phyloP scores from a whole-genome alignment of 2,797 vertebrate genomes.

The Anguilla marmorata region DNA sequence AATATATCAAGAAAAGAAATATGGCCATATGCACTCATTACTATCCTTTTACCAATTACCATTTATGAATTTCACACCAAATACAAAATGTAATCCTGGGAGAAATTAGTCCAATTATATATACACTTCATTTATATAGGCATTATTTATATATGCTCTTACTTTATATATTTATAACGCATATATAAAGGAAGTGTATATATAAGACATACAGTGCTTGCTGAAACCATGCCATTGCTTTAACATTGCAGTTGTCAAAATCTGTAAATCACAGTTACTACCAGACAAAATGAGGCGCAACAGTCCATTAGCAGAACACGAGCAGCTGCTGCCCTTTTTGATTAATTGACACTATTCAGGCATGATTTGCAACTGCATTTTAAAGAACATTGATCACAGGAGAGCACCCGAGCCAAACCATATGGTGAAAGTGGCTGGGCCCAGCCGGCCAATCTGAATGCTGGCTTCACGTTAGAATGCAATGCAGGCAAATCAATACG shows the following conservation, averaged over 20 bases:
- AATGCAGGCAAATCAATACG: neutral
- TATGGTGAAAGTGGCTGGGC: neutral
- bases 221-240: neutral
- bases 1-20: constrained; percentile 44
- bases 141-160: too few species aligned
- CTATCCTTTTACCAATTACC: constrained; percentile 17
- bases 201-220: constrained; percentile 17
- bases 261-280: constrained; percentile 34
- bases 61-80: neutral
- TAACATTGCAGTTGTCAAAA: constrained; percentile 22
- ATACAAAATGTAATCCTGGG: neutral
- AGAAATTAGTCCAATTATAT: neutral
- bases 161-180: too few species aligned
- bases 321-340: constrained; percentile 23
- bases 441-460: neutral
- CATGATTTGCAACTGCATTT: constrained; percentile 31
- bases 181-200: constrained; percentile 22
- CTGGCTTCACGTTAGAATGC: neutral
- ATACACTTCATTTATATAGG: constrained; percentile 16
- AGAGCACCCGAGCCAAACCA: neutral
- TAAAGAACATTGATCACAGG: constrained; percentile 29
- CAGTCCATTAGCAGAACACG: constrained; percentile 27
- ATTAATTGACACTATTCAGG: constrained; percentile 30
- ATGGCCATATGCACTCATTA: constrained; percentile 30
- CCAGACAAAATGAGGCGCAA: constrained; percentile 17